Percentiles rank a stretch among this genome's conserved stretches.
These are phyloP conservation scores for Flexamia atlantica DNA, from an alignment of 2,888 invertebrate species.

Conservation along the genomic window DNA sequence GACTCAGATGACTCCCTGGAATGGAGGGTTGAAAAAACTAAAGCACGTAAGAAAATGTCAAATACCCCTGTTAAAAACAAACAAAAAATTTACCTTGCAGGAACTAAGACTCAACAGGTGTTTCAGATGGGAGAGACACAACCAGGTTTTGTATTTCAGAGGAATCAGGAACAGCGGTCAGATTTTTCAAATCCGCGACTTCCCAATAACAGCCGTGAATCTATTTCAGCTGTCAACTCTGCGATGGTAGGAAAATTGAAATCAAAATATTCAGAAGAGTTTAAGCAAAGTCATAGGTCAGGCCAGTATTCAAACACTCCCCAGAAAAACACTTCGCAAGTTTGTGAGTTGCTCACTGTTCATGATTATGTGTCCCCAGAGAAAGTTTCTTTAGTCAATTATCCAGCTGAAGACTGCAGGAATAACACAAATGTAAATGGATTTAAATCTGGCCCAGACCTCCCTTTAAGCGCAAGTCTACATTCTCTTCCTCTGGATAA, in stretches of 20 bases:
- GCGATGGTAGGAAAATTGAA: background rate
- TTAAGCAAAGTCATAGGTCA: background rate
- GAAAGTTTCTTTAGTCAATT: background rate
- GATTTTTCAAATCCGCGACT: background rate
- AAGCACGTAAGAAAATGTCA: background rate
- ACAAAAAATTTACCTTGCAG: background rate
- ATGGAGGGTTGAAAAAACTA: too few species aligned
- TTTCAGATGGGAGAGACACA: background rate
- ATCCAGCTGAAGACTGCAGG: background rate
- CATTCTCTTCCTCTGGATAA: constrained; percentile 1
- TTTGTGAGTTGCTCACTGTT: background rate
- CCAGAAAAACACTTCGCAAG: too few species aligned
- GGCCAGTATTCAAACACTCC: too few species aligned
- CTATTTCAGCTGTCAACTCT: background rate
- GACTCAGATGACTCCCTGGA: too few species aligned
- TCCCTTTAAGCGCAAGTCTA: constrained; percentile 16
- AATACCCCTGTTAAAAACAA: background rate
- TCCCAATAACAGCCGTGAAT: too few species aligned
- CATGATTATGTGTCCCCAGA: background rate
- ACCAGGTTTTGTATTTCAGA: background rate
- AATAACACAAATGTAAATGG: background rate
- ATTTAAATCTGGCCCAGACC: background rate
- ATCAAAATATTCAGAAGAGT: background rate
- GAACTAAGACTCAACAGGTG: background rate
- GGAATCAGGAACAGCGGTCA: background rate